These are phyloP conservation scores for Ephialtes manifestator DNA, from an alignment of 2,888 invertebrate species.

Conservation along the genomic window DNA sequence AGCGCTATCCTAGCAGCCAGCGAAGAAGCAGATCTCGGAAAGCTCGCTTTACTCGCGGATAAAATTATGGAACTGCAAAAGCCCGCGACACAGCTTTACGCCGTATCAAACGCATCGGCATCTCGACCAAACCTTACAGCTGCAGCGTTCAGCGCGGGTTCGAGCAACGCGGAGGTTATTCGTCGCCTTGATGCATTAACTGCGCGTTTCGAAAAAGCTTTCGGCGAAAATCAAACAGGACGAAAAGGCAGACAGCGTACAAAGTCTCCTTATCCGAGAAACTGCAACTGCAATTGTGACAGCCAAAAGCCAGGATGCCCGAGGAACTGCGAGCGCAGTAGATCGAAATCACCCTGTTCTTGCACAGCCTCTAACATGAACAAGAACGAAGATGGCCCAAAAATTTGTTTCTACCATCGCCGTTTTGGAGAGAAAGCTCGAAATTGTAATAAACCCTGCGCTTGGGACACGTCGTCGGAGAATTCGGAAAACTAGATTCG, in stretches of 20 bases:
- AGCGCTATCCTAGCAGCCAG: slow-evolving; percentile 2
- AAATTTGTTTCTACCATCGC: neutral
- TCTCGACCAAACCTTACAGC: no score
- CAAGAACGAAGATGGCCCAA: neutral
- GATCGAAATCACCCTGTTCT: no score
- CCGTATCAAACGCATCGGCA: no score
- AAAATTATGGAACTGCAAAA: no score
- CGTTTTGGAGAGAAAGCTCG: neutral
- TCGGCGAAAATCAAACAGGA: neutral
- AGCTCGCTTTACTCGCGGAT: neutral
- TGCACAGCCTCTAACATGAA: neutral
- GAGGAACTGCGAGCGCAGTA: neutral
- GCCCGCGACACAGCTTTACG: no score
- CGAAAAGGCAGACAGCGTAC: no score
- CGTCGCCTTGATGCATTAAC: neutral
- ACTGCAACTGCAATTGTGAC: neutral
- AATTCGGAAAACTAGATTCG: no score
- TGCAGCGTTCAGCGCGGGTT: neutral
- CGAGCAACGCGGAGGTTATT: neutral
- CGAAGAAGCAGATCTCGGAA: neutral
- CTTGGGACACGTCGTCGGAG: neutral
- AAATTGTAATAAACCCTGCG: neutral
- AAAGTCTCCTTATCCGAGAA: neutral
- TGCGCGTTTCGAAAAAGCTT: neutral
- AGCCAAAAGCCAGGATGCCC: neutral